Evolutionary conservation across 2,888 invertebrate species (phyloP).

Genomic region (Drymonia ruficornis): DNA sequence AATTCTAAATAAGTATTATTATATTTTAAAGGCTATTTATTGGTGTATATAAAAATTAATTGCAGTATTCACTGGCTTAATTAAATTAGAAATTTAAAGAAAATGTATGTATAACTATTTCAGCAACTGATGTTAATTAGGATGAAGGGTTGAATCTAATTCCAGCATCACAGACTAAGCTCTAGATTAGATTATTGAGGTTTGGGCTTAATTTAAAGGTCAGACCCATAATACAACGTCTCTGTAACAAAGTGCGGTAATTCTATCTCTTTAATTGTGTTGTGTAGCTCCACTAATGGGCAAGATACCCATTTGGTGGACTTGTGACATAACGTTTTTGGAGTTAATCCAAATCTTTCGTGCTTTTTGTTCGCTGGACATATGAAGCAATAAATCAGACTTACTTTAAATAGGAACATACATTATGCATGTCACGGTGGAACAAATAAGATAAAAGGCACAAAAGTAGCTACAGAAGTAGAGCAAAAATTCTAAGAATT

Average conservation of each 20-base stretch:
- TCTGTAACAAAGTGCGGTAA: conserved; percentile 19
- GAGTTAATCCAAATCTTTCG: conserved; percentile 31
- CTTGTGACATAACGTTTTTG: conserved; percentile 28
- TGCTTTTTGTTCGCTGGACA: conserved; percentile 11
- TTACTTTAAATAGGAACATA: conserved; percentile 13
- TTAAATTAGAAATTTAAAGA: too few species aligned
- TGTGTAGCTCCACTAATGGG: conserved; percentile 26
- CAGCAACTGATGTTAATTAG: background rate
- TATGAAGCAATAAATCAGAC: conserved; percentile 16
- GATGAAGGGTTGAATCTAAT: background rate
- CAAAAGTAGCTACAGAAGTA: background rate
- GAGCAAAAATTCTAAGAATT: background rate
- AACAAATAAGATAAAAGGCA: background rate
- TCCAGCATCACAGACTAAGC: background rate
- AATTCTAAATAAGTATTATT: too few species aligned
- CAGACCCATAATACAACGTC: conserved; percentile 12
- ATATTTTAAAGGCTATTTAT: too few species aligned
- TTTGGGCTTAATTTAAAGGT: conserved; percentile 8
- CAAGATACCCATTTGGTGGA: conserved; percentile 24
- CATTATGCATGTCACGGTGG: background rate
- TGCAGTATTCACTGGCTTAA: too few species aligned
- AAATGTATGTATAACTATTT: too few species aligned
- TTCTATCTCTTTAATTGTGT: conserved; percentile 30
- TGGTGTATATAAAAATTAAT: too few species aligned
- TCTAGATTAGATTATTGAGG: conserved; percentile 11